phyloP scores from a whole-genome alignment of 2,113 vertebrate genomes.

The Craseonycteris thonglongyai region DNA sequence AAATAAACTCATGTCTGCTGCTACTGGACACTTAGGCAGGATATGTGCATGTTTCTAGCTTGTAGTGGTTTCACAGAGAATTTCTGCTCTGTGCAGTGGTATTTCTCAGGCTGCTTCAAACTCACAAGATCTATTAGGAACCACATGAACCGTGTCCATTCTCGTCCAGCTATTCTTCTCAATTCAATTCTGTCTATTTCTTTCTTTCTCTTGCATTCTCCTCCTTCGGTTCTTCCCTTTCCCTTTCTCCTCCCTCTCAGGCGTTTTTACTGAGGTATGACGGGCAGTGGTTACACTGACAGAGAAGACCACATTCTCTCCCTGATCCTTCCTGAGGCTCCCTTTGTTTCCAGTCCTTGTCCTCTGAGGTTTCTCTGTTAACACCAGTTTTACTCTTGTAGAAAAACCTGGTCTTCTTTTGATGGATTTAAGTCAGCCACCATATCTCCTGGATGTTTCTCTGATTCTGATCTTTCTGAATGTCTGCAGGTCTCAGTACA shows the following conservation, averaged over 20 bases:
- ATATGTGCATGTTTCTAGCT: neutral
- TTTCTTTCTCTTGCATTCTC: neutral
- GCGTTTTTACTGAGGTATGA: neutral
- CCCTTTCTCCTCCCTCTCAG: neutral
- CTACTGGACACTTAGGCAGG: neutral
- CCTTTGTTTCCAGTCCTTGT: neutral
- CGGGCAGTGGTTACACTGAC: accelerated
- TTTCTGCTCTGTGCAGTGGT: neutral
- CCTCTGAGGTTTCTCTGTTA: neutral
- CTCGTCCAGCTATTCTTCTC: neutral
- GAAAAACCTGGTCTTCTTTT: neutral
- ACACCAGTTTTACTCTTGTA: neutral
- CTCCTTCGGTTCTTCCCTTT: neutral
- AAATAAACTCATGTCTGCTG: neutral
- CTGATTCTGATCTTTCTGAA: neutral
- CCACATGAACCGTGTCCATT: neutral
- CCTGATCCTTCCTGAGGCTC: neutral
- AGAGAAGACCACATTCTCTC: neutral
- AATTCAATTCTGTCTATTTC: neutral
- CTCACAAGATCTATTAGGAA: neutral
- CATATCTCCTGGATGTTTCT: neutral
- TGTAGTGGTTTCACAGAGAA: neutral
- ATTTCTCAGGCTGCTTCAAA: neutral
- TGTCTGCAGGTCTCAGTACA: neutral
- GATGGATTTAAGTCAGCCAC: neutral